These are phyloP conservation scores for Tipula lateralis DNA, from an alignment of 2,888 invertebrate genomes.

Conservation along the genomic window DNA sequence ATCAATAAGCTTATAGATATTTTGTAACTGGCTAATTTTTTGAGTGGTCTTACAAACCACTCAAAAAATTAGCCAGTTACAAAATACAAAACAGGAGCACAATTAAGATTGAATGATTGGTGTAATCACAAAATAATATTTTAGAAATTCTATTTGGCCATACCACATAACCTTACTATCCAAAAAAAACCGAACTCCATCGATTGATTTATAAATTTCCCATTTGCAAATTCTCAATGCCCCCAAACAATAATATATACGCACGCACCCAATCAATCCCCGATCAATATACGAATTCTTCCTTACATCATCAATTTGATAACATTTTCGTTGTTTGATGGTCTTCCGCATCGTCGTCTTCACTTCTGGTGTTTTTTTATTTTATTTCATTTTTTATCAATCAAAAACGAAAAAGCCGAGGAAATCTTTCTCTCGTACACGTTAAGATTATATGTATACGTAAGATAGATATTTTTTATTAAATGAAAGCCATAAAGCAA, in stretches of 20 bases:
- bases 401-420: background rate
- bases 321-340: background rate
- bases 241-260: background rate
- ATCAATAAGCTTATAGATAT: too few relatives aligned
- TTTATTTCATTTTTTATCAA: background rate
- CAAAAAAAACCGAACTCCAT: too few relatives aligned
- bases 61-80: too few relatives aligned
- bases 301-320: background rate
- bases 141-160: too few relatives aligned
- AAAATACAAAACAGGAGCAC: too few relatives aligned
- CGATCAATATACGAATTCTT: background rate
- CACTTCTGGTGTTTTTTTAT: background rate
- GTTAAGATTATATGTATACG: background rate
- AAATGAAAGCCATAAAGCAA: background rate
- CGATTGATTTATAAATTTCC: too few relatives aligned
- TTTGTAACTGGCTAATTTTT: too few relatives aligned
- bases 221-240: background rate
- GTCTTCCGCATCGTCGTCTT: background rate
- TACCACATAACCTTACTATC: too few relatives aligned
- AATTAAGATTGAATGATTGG: too few relatives aligned
- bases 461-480: background rate
- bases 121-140: too few relatives aligned
- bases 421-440: background rate
- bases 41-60: too few relatives aligned
- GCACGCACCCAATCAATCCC: background rate